Evolutionary conservation across 2,113 vertebrate species (phyloP).

Genomic region (Fulica atra): DNA sequence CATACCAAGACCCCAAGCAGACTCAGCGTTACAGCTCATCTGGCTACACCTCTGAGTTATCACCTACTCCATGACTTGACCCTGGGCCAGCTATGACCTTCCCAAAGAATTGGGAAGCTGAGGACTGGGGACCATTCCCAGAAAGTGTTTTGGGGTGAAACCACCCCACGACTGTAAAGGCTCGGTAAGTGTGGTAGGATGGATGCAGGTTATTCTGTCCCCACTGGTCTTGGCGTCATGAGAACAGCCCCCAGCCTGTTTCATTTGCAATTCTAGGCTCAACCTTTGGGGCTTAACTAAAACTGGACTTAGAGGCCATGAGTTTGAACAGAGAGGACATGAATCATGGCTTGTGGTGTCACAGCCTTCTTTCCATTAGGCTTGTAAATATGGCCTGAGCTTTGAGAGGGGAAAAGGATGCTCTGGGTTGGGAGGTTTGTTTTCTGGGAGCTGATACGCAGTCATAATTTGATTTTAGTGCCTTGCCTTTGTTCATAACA

Average conservation of each 20-base stretch:
- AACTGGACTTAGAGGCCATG: background rate
- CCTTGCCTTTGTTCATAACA: background rate
- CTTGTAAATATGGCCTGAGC: background rate
- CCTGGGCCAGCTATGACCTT: background rate
- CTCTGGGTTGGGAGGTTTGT: background rate
- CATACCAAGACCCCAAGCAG: fast-evolving
- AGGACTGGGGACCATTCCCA: background rate
- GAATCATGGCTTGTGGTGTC: background rate
- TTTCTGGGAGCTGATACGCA: background rate
- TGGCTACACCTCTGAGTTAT: background rate
- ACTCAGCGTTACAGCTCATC: background rate
- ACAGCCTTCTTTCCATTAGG: background rate
- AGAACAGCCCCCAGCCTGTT: fast-evolving
- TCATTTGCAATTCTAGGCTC: background rate
- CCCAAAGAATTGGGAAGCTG: background rate
- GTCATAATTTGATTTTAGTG: background rate
- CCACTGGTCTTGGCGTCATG: background rate
- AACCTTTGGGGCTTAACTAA: background rate
- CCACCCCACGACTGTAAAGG: background rate
- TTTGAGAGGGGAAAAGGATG: background rate
- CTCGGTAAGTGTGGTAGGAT: background rate
- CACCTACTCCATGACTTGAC: background rate
- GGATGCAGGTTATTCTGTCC: background rate
- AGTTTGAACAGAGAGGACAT: background rate
- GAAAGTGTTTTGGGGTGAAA: background rate